A percentile compares a stretch with the other conserved stretches of the same genome.
Evolutionary conservation across 2,113 vertebrate genomes (phyloP).

Genomic region (Prunella himalayana): DNA sequence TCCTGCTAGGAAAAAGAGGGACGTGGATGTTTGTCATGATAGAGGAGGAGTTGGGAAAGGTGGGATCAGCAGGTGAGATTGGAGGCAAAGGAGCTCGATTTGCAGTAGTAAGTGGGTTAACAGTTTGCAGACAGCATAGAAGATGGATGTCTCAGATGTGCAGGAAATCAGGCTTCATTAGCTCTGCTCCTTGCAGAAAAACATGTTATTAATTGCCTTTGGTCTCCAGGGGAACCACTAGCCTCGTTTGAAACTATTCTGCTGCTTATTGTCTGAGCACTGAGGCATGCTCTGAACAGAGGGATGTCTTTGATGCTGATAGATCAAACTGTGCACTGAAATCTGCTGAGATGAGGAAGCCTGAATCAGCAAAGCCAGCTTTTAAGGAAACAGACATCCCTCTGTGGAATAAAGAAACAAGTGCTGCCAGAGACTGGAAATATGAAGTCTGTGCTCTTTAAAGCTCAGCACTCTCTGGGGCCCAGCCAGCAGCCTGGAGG

Average conservation of each 20-base stretch:
- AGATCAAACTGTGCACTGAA: slow-evolving; percentile 14
- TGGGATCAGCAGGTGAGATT: accelerated
- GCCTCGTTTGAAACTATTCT: background rate
- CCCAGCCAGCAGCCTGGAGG: background rate
- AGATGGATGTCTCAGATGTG: background rate
- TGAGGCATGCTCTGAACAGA: slow-evolving; percentile 18
- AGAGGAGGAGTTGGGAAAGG: background rate
- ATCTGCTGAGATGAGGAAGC: slow-evolving; percentile 8
- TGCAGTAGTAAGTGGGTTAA: background rate
- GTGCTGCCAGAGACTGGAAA: background rate
- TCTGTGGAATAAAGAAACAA: slow-evolving; percentile 5
- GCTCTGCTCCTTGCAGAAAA: slow-evolving; percentile 31
- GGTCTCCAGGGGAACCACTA: slow-evolving; percentile 13
- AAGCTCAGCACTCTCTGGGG: background rate
- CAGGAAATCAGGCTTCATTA: slow-evolving; percentile 54
- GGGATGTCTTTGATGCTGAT: slow-evolving; percentile 22
- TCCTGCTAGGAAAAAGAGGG: background rate
- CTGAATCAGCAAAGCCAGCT: slow-evolving; percentile 44
- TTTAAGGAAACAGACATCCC: slow-evolving; percentile 10
- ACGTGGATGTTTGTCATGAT: background rate
- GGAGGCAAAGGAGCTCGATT: background rate
- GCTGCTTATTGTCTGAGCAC: background rate
- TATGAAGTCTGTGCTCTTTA: background rate
- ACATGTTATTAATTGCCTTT: slow-evolving; percentile 28
- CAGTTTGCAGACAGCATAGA: background rate